These are phyloP conservation scores for Pandion haliaetus DNA, from an alignment of 2,113 vertebrate genomes.

Conservation along the genomic window DNA sequence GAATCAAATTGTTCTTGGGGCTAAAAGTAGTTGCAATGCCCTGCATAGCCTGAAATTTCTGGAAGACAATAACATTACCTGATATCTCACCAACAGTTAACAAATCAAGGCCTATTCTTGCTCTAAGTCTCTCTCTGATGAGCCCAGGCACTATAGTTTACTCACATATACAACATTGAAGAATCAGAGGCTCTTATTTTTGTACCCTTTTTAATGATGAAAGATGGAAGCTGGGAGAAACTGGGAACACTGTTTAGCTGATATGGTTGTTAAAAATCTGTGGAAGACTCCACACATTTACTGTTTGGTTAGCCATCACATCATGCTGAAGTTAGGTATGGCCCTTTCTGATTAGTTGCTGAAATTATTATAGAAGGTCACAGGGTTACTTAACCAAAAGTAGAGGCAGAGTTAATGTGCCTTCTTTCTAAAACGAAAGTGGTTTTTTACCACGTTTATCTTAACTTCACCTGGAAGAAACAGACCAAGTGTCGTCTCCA, in stretches of 20 bases:
- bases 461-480: neutral
- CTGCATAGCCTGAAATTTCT: neutral
- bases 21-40: neutral
- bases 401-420: fast-evolving
- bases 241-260: neutral
- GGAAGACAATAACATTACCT: neutral
- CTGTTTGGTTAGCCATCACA: neutral
- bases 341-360: neutral
- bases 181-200: neutral
- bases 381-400: neutral
- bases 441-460: neutral
- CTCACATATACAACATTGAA: neutral
- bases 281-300: neutral
- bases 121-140: neutral
- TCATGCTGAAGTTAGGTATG: fast-evolving
- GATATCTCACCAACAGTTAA: neutral
- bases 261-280: neutral
- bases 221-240: neutral
- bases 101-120: neutral
- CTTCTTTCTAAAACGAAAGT: neutral
- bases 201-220: fast-evolving
- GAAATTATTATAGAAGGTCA: neutral
- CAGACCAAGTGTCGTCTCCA: neutral
- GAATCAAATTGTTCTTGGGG: neutral
- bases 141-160: neutral